Evolutionary conservation across 2,797 vertebrate species (phyloP).

Genomic region (Thripadectes ignobilis): DNA sequence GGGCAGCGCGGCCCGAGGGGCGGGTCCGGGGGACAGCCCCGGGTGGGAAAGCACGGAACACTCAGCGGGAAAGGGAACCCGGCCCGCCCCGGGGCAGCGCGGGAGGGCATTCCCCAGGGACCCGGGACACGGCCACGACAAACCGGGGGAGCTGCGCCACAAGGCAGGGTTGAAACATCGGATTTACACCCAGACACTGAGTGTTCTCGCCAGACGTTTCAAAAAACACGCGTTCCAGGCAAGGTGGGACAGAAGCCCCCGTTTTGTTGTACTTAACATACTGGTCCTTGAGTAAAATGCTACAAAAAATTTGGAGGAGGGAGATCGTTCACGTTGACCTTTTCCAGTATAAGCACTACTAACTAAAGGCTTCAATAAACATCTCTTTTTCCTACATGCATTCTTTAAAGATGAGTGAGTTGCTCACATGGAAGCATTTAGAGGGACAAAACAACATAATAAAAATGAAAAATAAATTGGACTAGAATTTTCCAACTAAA

Average conservation of each 20-base stretch:
- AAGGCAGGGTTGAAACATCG: accelerated
- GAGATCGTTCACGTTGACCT: background rate
- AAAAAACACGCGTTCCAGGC: background rate
- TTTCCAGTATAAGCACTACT: background rate
- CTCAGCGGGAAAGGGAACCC: too few species aligned
- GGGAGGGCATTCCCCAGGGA: too few species aligned
- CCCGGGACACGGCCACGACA: accelerated
- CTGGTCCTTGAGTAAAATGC: background rate
- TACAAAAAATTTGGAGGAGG: background rate
- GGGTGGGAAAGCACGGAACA: too few species aligned
- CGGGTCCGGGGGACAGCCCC: too few species aligned
- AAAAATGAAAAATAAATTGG: background rate
- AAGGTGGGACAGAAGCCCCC: accelerated
- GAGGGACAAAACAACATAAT: background rate
- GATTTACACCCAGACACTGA: background rate
- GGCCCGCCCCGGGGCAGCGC: too few species aligned
- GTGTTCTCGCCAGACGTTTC: background rate
- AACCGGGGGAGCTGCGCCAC: accelerated
- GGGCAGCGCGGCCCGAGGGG: background rate
- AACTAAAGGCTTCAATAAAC: background rate
- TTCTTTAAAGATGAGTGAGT: conserved; percentile 46
- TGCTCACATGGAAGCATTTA: conserved; percentile 51
- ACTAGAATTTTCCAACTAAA: background rate
- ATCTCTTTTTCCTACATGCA: background rate
- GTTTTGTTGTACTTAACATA: accelerated